A percentile compares a stretch with the other conserved stretches of the same genome.
Conservation (phyloP, 2,797 vertebrate species). For the Danio jaintianensis region DNA sequence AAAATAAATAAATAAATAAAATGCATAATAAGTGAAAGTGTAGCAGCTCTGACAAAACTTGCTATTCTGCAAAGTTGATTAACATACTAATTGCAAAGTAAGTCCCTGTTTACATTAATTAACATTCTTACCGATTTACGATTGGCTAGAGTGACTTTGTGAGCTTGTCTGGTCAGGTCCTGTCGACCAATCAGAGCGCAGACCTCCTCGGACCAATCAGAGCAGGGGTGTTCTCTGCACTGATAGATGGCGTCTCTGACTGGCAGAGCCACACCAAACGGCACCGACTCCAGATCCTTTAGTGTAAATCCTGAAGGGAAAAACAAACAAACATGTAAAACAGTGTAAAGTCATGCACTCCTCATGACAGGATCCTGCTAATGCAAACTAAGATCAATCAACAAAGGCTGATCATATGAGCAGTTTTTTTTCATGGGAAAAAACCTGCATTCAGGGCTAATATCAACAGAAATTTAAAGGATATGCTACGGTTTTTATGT, state of each 20-base stretch:
- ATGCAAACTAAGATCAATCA: not conserved
- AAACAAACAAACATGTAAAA: conserved; percentile 9
- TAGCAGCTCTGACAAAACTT: no score
- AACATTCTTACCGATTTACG: conserved; percentile 87
- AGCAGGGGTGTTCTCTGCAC: conserved; percentile 93
- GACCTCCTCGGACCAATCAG: conserved; percentile 94
- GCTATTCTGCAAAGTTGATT: no score
- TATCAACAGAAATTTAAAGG: not conserved
- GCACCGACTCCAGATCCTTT: conserved; percentile 94
- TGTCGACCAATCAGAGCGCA: conserved; percentile 94
- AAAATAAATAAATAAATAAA: not conserved
- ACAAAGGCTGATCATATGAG: not conserved
- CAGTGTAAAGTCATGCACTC: not conserved
- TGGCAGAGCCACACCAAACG: conserved; percentile 94
- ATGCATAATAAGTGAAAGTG: no score
- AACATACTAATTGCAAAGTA: not conserved
- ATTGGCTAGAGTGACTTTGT: conserved; percentile 89
- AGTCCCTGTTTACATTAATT: not conserved
- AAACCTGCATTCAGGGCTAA: not conserved
- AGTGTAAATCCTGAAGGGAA: conserved; percentile 86
- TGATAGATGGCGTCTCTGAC: conserved; percentile 94
- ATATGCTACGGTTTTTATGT: not conserved
- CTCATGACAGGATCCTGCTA: not conserved
- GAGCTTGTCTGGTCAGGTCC: conserved; percentile 94
- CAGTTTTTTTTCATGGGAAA: no score